Evolutionary conservation across 2,113 vertebrate species (phyloP).

Genomic region (Malurus elegans): DNA sequence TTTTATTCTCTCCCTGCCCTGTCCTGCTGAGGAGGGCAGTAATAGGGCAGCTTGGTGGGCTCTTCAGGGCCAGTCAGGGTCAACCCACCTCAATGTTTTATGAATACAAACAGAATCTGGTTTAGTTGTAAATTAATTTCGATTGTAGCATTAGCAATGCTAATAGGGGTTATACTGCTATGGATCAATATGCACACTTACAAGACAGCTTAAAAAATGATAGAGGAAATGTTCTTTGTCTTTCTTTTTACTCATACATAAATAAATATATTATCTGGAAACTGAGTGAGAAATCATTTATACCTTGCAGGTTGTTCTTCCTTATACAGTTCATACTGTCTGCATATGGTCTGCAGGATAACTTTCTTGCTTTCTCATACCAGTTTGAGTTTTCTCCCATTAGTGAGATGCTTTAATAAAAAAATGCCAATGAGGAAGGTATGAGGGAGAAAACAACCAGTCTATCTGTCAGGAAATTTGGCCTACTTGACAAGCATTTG

Average conservation of each 20-base stretch:
- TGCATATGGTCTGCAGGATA: neutral
- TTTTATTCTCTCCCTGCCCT: neutral
- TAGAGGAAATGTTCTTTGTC: neutral
- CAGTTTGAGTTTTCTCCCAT: neutral
- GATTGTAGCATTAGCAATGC: neutral
- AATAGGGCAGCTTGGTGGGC: neutral
- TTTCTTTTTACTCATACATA: neutral
- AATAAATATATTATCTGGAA: neutral
- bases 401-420: neutral
- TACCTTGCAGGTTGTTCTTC: neutral
- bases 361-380: neutral
- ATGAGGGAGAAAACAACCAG: neutral
- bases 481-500: neutral
- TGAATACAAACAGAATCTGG: neutral
- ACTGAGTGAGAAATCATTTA: neutral
- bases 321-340: neutral
- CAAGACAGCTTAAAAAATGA: neutral
- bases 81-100: fast-evolving
- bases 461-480: neutral
- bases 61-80: neutral
- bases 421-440: neutral
- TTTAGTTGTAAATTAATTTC: neutral
- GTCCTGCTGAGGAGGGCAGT: neutral
- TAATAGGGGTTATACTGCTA: neutral
- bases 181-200: neutral